Conservation (phyloP, 2,113 vertebrate species). For the Melospiza georgiana region DNA sequence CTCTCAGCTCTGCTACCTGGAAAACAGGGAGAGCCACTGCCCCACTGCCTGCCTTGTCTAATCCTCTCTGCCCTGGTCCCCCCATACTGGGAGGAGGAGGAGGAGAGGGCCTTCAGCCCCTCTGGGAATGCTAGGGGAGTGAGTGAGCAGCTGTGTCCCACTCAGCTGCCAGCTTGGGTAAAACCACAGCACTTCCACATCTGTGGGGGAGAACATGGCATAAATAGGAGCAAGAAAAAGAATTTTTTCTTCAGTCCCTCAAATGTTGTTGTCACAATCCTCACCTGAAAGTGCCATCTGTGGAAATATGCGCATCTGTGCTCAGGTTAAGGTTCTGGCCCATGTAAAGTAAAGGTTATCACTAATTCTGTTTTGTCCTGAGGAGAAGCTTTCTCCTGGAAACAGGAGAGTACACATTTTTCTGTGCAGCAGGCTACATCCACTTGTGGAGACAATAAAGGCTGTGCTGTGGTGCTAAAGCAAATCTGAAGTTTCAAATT, state of each 20-base stretch:
- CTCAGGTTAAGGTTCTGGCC: not conserved
- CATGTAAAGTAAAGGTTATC: not conserved
- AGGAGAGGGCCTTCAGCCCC: not conserved
- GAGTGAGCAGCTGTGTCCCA: rapidly evolving
- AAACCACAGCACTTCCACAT: not conserved
- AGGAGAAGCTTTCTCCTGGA: not conserved
- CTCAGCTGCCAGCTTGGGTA: not conserved
- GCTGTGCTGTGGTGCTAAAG: not conserved
- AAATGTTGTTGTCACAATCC: not conserved
- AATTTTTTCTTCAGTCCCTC: not conserved
- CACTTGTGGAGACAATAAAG: not conserved
- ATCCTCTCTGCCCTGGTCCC: not conserved
- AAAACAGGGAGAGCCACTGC: not conserved
- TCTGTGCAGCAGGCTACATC: not conserved
- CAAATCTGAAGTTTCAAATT: not conserved
- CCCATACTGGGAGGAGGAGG: rapidly evolving
- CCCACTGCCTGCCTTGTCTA: not conserved
- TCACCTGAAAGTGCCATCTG: not conserved
- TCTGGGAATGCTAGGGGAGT: not conserved
- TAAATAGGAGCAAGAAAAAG: not conserved
- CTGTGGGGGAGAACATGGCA: rapidly evolving
- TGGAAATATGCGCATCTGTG: not conserved
- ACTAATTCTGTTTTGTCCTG: not conserved
- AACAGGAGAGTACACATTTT: not conserved
- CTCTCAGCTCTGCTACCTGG: not conserved